Evolutionary conservation across 2,797 vertebrate genomes (phyloP).

Genomic region (Heterohyrax brucei): DNA sequence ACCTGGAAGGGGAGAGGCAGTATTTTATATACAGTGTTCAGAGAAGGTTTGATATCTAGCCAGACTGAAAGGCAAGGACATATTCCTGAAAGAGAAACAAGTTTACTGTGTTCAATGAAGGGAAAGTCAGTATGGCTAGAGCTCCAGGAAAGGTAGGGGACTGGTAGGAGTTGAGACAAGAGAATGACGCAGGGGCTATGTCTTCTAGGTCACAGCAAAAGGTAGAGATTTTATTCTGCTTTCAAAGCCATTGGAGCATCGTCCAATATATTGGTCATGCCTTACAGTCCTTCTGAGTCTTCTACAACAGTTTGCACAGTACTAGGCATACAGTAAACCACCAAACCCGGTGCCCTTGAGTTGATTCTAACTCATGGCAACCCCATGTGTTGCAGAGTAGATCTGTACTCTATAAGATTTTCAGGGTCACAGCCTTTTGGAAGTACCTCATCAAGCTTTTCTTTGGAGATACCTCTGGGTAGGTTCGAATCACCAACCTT

Average conservation of each 20-base stretch:
- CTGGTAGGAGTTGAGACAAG: neutral
- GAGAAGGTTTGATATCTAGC: conserved; percentile 1
- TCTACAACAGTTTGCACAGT: neutral
- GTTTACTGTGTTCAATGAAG: neutral
- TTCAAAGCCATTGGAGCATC: neutral
- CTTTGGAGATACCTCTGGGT: no score
- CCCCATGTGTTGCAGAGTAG: no score
- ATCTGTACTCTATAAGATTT: neutral
- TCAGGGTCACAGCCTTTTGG: neutral
- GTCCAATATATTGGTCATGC: neutral
- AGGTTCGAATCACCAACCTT: no score
- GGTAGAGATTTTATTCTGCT: neutral
- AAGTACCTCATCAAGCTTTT: no score
- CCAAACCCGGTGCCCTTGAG: neutral
- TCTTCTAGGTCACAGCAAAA: neutral
- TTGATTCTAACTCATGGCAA: no score
- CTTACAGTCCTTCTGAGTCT: conserved; percentile 37
- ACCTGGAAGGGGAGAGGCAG: neutral
- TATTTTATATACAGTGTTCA: conserved; percentile 16
- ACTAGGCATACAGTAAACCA: neutral
- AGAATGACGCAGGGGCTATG: neutral
- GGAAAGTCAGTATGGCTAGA: neutral
- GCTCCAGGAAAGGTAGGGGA: neutral
- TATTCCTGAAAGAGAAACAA: neutral
- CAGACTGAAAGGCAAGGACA: neutral